Base-by-base conservation (phyloP, 2,797 vertebrate species). In the Knipowitschia caucasica region DNA sequence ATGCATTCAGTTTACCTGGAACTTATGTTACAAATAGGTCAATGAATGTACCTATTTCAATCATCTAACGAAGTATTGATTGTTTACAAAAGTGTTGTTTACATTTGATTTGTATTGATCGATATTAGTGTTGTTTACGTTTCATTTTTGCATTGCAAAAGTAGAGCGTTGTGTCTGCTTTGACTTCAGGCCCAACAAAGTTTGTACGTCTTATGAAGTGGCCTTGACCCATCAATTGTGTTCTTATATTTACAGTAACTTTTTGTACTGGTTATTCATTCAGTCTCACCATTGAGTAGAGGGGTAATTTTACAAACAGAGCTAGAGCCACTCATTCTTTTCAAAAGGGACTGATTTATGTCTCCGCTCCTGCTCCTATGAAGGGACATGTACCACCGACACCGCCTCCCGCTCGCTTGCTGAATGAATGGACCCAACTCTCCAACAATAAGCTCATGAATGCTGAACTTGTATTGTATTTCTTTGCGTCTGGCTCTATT, bases 391-490 rank as follows among this genome's bases (percentile, higher is more conserved):
- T 63, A 50, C 50, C 50, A 7, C 38, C 11, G 23, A 29, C 35
- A 10, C 20, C 14, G 26, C 46, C 45, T 3, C 18, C 7, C 24
- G 12, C 44, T 43, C 27, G 4, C 14, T 49, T 39, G 40, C 59
- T 60, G 73, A 69, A 70, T 10, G 67, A 60, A 82, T 74, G 60
- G 42, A 51, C 71, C 81, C 44, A 62, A 78, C 69, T 78, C 78
- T 61, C 63, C 18, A 64, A 85, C 85, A 85, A 81, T 78, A 65
- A 73, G 65, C 80, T 83, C 77, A 85, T 87, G 83, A 88, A 87
- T 86, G 80, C 78, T 50, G 64, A 72, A 78, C 76, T 56, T 60
- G 59, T 63, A 24, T 76, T 85, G 64, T 79, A 67, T 84, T 78
- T 82, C 73, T 69, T 69, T 68, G 34, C 67, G 67, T 54, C 74